Evolutionary conservation across 2,797 vertebrate genomes (phyloP).

Genomic region (Acestrorhynchus altus): DNA sequence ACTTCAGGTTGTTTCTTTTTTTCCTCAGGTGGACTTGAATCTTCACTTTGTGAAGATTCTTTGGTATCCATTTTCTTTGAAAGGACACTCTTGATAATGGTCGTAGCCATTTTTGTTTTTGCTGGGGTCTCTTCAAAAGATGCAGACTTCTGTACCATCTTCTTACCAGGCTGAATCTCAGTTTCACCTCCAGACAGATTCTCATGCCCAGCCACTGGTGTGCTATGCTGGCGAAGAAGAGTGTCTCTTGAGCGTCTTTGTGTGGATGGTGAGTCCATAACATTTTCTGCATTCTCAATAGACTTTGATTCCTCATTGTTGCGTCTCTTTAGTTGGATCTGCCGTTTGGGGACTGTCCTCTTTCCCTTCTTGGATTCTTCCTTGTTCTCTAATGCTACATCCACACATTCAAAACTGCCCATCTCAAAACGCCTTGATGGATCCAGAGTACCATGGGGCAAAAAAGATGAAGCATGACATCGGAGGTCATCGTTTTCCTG

Average conservation of each 20-base stretch:
- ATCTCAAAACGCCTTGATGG: conserved; percentile 74
- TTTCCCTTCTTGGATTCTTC: conserved; percentile 77
- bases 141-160: conserved; percentile 83
- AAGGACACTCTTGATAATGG: conserved; percentile 88
- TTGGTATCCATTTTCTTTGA: conserved; percentile 88
- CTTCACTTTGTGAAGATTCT: conserved; percentile 58
- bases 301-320: conserved; percentile 76
- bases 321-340: conserved; percentile 90
- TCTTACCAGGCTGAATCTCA: conserved; percentile 64
- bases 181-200: conserved; percentile 54
- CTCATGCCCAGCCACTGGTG: conserved; percentile 71
- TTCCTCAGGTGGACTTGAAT: conserved; percentile 57
- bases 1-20: conserved; percentile 49
- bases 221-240: conserved; percentile 77
- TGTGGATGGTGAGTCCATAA: conserved; percentile 61
- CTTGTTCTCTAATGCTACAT: conserved; percentile 86
- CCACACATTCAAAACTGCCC: conserved; percentile 87
- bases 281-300: conserved; percentile 79
- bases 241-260: conserved; percentile 68
- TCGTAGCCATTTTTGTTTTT: conserved; percentile 87
- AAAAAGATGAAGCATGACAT: conserved; percentile 62
- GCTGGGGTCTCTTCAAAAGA: conserved; percentile 82
- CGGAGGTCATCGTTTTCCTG: conserved; percentile 71
- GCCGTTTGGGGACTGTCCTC: conserved; percentile 93
- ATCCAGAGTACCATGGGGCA: conserved; percentile 68